A percentile compares a stretch with the other conserved stretches of the same genome.
Evolutionary conservation across 2,113 vertebrate species (phyloP).

Genomic region (Neomonachus schauinslandi): DNA sequence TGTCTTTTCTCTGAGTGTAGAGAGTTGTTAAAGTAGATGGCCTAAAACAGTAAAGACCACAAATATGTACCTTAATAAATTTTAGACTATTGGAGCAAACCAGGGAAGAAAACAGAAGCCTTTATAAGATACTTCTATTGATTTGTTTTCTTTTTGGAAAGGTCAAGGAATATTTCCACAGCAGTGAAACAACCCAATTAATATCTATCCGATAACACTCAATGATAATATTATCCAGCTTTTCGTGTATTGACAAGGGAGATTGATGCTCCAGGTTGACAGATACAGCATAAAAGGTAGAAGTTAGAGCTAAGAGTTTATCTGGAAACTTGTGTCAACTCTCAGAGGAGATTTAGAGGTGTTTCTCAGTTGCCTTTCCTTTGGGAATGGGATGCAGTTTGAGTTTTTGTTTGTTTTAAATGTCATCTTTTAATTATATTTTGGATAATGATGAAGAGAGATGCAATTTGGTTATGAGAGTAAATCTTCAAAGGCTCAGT

Average conservation of each 20-base stretch:
- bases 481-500: conserved; percentile 78
- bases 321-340: conserved; percentile 44
- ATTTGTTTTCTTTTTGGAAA: conserved; percentile 81
- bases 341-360: conserved; percentile 56
- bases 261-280: conserved; percentile 42
- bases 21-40: background rate
- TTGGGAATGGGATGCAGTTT: background rate
- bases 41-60: background rate
- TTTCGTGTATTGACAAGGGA: conserved; percentile 66
- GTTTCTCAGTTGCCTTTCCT: conserved; percentile 51
- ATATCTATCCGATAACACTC: conserved; percentile 71
- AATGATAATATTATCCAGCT: conserved; percentile 66
- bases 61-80: background rate
- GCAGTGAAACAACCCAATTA: conserved; percentile 69
- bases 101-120: background rate
- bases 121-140: conserved; percentile 56
- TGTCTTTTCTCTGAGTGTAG: background rate
- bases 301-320: background rate
- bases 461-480: conserved; percentile 62
- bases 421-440: conserved; percentile 82
- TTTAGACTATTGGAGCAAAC: background rate
- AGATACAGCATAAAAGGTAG: conserved; percentile 15
- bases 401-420: conserved; percentile 69
- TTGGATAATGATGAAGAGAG: conserved; percentile 77
- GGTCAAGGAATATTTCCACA: conserved; percentile 75